phyloP scores from a whole-genome alignment of 1,140 invertebrate genomes.

The Nephila pilipes region DNA sequence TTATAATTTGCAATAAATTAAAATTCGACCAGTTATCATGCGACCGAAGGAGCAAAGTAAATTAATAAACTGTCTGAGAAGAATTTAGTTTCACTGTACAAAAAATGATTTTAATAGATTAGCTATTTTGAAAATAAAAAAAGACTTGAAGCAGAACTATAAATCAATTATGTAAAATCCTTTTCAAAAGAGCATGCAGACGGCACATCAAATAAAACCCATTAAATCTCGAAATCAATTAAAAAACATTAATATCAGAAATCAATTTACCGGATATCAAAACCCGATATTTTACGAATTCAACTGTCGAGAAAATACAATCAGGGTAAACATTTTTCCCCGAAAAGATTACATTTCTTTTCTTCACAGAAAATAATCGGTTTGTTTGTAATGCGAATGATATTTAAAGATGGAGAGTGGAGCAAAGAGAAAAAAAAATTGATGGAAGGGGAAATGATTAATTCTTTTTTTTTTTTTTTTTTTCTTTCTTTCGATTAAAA shows the following conservation, averaged over 20 bases:
- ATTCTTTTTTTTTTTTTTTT: not conserved
- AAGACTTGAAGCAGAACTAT: too few species aligned
- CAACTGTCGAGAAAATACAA: not conserved
- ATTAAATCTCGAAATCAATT: not conserved
- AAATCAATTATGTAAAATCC: too few species aligned
- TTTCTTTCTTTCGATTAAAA: constrained; percentile 23
- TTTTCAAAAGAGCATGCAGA: too few species aligned
- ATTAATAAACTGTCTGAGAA: too few species aligned
- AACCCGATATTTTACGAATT: not conserved
- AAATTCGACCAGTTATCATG: too few species aligned
- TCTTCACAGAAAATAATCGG: not conserved
- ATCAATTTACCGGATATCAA: not conserved
- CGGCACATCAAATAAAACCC: not conserved
- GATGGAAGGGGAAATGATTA: not conserved
- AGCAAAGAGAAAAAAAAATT: not conserved
- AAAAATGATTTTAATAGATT: too few species aligned
- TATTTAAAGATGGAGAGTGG: not conserved
- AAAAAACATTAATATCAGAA: not conserved
- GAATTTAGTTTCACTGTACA: too few species aligned
- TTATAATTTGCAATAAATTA: too few species aligned
- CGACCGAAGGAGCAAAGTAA: too few species aligned
- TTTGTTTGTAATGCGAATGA: not conserved
- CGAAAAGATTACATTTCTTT: not conserved
- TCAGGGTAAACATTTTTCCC: not conserved
- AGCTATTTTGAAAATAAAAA: too few species aligned